A percentile compares a stretch with the other conserved stretches of the same genome.
Evolutionary conservation across 2,888 invertebrate genomes (phyloP).

Genomic region (Lumbricus terrestris): DNA sequence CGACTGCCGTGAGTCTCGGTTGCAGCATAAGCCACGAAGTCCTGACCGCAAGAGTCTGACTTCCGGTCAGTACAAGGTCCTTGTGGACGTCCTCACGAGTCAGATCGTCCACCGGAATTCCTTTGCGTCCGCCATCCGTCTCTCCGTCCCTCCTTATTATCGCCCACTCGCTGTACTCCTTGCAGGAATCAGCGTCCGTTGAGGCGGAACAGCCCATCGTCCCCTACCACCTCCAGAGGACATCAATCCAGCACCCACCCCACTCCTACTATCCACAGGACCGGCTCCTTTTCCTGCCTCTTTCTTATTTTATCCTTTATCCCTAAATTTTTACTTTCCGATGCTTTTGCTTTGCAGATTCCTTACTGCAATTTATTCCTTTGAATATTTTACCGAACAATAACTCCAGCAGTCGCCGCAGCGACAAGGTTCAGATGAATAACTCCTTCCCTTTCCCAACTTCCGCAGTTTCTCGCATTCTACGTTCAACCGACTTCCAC

Average conservation of each 20-base stretch:
- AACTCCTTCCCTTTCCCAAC: neutral
- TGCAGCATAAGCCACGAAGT: neutral
- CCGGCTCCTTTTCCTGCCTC: neutral
- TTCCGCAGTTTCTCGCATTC: neutral
- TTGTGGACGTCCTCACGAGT: neutral
- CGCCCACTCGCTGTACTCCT: conserved; percentile 12
- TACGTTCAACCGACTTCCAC: neutral
- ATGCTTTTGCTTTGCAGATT: neutral
- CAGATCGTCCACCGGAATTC: neutral
- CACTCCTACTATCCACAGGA: neutral
- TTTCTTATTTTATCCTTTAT: neutral
- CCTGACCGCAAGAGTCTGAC: neutral
- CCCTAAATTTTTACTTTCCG: neutral
- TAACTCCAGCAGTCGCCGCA: neutral
- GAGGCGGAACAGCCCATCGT: conserved; percentile 5
- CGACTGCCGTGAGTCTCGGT: neutral
- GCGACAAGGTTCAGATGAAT: neutral
- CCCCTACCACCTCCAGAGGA: neutral
- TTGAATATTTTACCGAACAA: neutral
- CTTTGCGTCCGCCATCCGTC: neutral
- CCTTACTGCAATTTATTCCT: neutral
- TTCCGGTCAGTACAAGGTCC: conserved; percentile 4
- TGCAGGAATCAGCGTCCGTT: neutral
- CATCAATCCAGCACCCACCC: neutral
- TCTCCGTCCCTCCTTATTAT: neutral